Conservation (phyloP, 2,797 vertebrate genomes). For the Pipistrellus nathusii region DNA sequence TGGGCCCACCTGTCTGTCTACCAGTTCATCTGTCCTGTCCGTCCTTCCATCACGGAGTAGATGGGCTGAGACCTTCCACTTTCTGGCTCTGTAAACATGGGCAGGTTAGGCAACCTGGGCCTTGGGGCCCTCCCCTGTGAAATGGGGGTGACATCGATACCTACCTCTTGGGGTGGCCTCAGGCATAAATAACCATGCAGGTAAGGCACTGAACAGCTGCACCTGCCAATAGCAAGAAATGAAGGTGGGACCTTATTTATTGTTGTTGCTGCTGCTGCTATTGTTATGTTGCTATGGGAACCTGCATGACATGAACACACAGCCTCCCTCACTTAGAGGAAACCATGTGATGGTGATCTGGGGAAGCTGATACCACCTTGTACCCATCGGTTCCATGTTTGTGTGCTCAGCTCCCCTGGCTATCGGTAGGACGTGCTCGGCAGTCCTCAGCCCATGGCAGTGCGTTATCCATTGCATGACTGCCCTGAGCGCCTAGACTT, state of each 20-base stretch:
- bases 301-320: too few relatives aligned
- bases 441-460: not conserved
- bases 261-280: not conserved
- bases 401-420: not conserved
- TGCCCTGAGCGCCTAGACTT: not conserved
- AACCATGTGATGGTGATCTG: not conserved
- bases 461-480: rapidly evolving
- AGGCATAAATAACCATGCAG: not conserved
- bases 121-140: not conserved
- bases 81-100: not conserved
- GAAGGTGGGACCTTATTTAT: too few relatives aligned
- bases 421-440: not conserved
- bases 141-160: not conserved
- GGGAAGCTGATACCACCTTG: not conserved
- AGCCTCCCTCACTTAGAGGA: not conserved
- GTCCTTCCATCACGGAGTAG: not conserved
- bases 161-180: not conserved
- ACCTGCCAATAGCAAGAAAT: not conserved
- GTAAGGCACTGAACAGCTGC: not conserved
- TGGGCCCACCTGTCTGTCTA: not conserved
- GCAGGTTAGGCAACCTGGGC: not conserved
- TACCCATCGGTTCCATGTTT: not conserved
- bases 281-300: not conserved
- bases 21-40: not conserved
- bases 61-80: not conserved